phyloP scores from a whole-genome alignment of 2,113 vertebrate genomes.

The Dasyprocta punctata region DNA sequence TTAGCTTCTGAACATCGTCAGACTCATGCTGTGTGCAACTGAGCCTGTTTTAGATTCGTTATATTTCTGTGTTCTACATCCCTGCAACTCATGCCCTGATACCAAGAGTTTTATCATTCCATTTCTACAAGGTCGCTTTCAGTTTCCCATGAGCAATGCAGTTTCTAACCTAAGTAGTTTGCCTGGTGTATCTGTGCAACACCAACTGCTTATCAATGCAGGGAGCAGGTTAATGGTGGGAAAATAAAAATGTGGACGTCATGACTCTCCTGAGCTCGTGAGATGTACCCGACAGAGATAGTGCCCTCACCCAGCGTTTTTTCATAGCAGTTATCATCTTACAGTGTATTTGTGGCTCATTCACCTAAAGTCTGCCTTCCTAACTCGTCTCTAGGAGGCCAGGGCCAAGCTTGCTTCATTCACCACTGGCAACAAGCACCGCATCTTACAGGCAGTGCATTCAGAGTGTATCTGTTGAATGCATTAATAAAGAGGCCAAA shows the following conservation, averaged over 20 bases:
- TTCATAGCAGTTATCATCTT: constrained; percentile 11
- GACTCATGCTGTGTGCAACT: background rate
- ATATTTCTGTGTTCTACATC: background rate
- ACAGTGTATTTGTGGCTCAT: background rate
- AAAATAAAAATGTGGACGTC: background rate
- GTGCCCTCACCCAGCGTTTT: background rate
- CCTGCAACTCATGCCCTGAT: background rate
- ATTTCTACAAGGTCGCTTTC: background rate
- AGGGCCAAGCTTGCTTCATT: background rate
- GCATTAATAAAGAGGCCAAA: background rate
- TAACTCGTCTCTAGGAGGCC: constrained; percentile 4
- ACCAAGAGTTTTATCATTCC: background rate
- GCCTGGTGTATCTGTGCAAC: background rate
- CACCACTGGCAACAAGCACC: background rate
- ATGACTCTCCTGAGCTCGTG: background rate
- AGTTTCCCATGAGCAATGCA: background rate
- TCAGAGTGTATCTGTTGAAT: constrained; percentile 5
- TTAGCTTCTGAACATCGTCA: background rate
- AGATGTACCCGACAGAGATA: background rate
- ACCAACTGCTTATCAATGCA: background rate
- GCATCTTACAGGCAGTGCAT: background rate
- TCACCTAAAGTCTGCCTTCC: constrained; percentile 6
- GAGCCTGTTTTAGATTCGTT: background rate
- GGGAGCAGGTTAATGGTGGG: background rate
- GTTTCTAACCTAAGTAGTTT: background rate